Evolutionary conservation across 2,797 vertebrate genomes (phyloP).

Genomic region (Gymnothorax reevesii): DNA sequence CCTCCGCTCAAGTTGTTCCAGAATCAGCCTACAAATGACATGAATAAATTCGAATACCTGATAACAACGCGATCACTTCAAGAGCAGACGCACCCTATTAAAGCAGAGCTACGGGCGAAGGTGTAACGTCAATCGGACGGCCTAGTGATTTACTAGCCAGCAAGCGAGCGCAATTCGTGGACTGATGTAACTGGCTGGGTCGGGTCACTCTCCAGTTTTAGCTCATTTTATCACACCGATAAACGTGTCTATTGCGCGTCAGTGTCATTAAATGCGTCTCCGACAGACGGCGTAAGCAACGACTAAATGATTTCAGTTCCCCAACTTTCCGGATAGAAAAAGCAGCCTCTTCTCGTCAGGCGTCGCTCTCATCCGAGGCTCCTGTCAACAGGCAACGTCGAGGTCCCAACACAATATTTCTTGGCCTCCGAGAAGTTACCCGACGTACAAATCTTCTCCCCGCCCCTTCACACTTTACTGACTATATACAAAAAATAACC

Average conservation of each 20-base stretch:
- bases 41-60: background rate
- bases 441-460: background rate
- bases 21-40: too few species aligned
- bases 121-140: background rate
- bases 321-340: slow-evolving; percentile 12
- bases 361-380: slow-evolving; percentile 18
- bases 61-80: background rate
- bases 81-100: background rate
- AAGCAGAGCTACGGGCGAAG: background rate
- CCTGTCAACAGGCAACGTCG: slow-evolving; percentile 34
- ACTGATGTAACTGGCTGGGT: background rate
- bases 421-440: slow-evolving; percentile 6
- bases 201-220: background rate
- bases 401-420: slow-evolving; percentile 11
- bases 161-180: background rate
- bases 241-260: background rate
- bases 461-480: background rate
- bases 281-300: background rate
- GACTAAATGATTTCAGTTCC: background rate
- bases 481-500: background rate
- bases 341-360: slow-evolving; percentile 12
- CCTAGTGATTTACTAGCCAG: background rate
- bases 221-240: background rate
- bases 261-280: background rate
- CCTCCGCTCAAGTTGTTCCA: background rate